These are phyloP conservation scores for Dendronephthya gigantea DNA, from an alignment of 64 coral and sea anemone genomes.

Conservation along the genomic window DNA sequence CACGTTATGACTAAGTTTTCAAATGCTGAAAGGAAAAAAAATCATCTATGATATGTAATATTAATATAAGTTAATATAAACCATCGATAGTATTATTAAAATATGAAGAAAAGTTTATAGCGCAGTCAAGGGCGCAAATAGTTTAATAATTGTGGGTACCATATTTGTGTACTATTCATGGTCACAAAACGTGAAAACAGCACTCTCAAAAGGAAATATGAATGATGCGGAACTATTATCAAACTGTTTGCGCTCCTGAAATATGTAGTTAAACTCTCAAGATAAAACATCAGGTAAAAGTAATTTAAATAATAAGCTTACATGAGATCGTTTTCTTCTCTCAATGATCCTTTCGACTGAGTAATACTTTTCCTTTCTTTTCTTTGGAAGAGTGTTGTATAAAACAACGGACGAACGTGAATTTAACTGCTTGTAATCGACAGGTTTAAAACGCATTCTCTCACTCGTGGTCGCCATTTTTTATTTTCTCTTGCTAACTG, in stretches of 20 bases:
- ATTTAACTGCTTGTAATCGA: background rate
- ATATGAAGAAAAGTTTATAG: too few species aligned
- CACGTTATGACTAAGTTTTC: background rate
- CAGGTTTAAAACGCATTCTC: background rate
- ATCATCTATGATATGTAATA: background rate
- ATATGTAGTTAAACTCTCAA: background rate
- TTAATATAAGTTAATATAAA: too few species aligned
- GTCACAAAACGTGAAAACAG: background rate
- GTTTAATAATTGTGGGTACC: background rate
- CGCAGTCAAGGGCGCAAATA: background rate
- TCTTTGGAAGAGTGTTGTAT: background rate
- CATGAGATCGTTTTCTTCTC: background rate
- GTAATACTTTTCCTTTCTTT: background rate
- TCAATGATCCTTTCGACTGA: slow-evolving; percentile 1
- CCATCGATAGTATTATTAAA: too few species aligned
- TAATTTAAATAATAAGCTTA: background rate
- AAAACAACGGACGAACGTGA: background rate
- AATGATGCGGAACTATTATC: too few species aligned
- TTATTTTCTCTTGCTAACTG: background rate
- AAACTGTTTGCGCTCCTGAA: background rate
- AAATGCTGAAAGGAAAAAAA: background rate
- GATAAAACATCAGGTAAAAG: background rate
- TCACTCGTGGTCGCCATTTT: background rate
- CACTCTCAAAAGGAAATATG: too few species aligned
- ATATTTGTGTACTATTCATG: background rate